A percentile compares a stretch with the other conserved stretches of the same genome.
phyloP scores from a whole-genome alignment of 2,113 vertebrate genomes.

The Sylvilagus bachmani region DNA sequence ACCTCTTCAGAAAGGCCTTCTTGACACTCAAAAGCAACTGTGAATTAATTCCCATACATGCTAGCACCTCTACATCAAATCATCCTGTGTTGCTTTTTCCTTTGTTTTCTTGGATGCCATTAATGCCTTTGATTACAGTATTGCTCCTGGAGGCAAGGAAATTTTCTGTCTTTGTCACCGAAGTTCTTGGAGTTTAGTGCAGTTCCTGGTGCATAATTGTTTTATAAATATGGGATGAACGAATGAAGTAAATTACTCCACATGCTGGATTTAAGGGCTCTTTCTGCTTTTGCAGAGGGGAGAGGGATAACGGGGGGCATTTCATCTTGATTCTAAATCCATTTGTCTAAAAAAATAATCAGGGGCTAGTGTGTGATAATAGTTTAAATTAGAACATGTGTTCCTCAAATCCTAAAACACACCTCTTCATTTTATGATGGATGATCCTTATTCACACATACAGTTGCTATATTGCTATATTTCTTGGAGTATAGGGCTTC shows the following conservation, averaged over 20 bases:
- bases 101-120: not conserved
- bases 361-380: not conserved
- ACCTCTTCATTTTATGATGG: not conserved
- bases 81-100: not conserved
- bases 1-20: not conserved
- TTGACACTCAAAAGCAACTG: not conserved
- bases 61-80: not conserved
- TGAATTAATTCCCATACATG: not conserved
- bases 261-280: not conserved
- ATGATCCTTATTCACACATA: not conserved
- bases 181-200: not conserved
- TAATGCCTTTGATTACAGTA: not conserved
- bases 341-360: conserved; percentile 12
- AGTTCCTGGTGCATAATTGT: not conserved
- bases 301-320: not conserved
- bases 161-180: not conserved
- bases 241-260: not conserved
- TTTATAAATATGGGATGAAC: not conserved
- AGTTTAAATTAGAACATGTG: not conserved
- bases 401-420: not conserved
- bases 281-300: not conserved
- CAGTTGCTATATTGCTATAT: not conserved
- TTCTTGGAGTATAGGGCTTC: not conserved
- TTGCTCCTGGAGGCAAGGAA: not conserved
- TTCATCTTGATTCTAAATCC: not conserved